Base-by-base conservation (phyloP, 2,797 vertebrate genomes). In the Hyperoplus lanceolatus region DNA sequence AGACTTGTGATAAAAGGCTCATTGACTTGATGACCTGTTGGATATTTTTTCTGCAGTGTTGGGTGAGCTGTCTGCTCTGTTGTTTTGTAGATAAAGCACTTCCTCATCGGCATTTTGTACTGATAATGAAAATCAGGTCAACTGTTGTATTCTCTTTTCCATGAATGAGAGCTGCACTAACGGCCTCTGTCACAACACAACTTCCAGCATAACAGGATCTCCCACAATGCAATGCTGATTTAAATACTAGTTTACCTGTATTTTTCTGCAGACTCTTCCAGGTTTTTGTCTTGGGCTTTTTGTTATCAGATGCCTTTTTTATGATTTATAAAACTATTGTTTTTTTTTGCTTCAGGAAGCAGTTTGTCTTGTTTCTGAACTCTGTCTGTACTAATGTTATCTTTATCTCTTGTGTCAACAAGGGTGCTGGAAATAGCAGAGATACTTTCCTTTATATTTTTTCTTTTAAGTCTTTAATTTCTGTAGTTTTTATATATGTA, bases 61-160 rank as follows among this genome's bases (percentile, higher is more conserved):
- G 49, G 21, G n/a, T 39, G 42, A 59, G 43, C 18, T 46, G 10
- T 67, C 50, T 74, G 61, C 41, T 53, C 18, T 59, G 4, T 3
- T 77, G 0, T 63, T 63, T 60, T 21, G 45, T 38, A 80, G 70
- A 75, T 74, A 72, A 84, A 80, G 54, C 51, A 57, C 63, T 59
- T 66, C 29, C 41, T 82, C 57, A 51, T 66, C 43, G 66, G 50
- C 66, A 54, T 71, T 75, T 64, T 67, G 42, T 46, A n/a, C 62
- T 38, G 46, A 83, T 72, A 67, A 68, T 79, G 21, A 65, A 75
- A 73, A 75, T 36, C 64, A 53, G 73, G 64, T 61, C 49, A 69
- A 29, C 38, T 70, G 11, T 60, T 2, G 49, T 45, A 11, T 39
- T 41, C 51, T 58, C 29, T 56, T 29, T 48, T 68, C 39, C 8